Conservation (phyloP, 1,140 invertebrate species). For the Dryas iulia region DNA sequence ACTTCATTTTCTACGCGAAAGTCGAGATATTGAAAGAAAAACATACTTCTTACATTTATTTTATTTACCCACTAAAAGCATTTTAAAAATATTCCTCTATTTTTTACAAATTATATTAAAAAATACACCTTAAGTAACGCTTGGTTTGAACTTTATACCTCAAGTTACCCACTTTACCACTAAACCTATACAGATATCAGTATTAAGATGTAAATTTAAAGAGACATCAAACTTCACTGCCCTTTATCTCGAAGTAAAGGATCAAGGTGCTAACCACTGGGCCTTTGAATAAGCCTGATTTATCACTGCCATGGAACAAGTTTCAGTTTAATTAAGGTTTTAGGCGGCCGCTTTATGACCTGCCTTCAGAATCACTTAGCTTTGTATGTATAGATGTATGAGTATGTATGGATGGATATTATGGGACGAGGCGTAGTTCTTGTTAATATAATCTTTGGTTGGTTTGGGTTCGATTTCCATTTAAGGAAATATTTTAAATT, state of each 20-base stretch:
- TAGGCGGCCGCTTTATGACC: neutral
- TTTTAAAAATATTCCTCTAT: no score
- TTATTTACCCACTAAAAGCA: no score
- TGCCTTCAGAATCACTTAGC: neutral
- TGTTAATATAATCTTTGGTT: no score
- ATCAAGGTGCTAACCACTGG: conserved; percentile 3
- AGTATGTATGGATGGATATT: neutral
- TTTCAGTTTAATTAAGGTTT: conserved; percentile 3
- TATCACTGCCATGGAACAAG: conserved; percentile 1
- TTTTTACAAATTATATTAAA: no score
- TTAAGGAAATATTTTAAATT: no score
- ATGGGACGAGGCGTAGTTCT: no score
- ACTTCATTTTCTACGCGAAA: no score
- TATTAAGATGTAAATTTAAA: conserved; percentile 2
- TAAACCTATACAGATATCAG: neutral
- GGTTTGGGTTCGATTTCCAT: no score
- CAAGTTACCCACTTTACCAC: neutral
- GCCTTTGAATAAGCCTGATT: conserved; percentile 4
- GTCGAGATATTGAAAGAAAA: no score
- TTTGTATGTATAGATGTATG: neutral
- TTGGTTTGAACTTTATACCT: neutral
- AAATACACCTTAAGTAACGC: no score
- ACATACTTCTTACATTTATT: no score
- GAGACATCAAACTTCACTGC: neutral
- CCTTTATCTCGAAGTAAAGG: neutral